phyloP scores from a whole-genome alignment of 2,888 invertebrate genomes.

The Scaptomyza caliginosa region DNA sequence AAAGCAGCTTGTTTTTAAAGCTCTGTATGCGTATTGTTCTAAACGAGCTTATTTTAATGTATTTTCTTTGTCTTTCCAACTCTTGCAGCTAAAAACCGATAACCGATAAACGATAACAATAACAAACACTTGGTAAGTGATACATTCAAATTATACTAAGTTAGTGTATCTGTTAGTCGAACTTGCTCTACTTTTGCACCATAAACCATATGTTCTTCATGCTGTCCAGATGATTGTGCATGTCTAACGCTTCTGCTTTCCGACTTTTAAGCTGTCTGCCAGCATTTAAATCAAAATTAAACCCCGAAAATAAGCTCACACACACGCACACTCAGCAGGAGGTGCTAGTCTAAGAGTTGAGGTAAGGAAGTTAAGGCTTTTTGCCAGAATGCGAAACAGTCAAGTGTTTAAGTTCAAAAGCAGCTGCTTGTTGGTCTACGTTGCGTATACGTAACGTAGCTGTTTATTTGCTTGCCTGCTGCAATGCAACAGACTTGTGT shows the following conservation, averaged over 20 bases:
- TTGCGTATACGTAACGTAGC: slow-evolving; percentile 69
- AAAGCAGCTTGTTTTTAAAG: neutral
- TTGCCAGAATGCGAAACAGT: slow-evolving; percentile 46
- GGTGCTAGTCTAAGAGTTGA: neutral
- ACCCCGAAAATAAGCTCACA: slow-evolving; percentile 63
- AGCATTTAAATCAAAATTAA: slow-evolving; percentile 79
- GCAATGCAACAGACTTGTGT: slow-evolving; percentile 36
- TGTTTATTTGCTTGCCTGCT: slow-evolving; percentile 38
- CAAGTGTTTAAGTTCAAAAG: slow-evolving; percentile 66
- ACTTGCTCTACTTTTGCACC: too few species aligned
- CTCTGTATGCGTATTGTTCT: too few species aligned
- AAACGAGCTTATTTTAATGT: too few species aligned
- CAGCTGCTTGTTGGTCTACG: slow-evolving; percentile 30
- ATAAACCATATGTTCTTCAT: too few species aligned
- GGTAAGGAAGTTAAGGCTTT: neutral
- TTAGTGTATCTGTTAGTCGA: too few species aligned
- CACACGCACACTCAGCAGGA: neutral
- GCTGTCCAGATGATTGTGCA: slow-evolving; percentile 42
- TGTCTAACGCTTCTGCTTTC: slow-evolving; percentile 54
- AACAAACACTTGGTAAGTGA: too few species aligned
- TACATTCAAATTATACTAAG: too few species aligned
- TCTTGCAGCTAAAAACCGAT: neutral
- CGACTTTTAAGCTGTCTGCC: slow-evolving; percentile 63
- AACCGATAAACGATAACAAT: neutral
- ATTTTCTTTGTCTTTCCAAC: neutral